Conservation (phyloP, 2,113 vertebrate genomes). For the Chinchilla lanigera region DNA sequence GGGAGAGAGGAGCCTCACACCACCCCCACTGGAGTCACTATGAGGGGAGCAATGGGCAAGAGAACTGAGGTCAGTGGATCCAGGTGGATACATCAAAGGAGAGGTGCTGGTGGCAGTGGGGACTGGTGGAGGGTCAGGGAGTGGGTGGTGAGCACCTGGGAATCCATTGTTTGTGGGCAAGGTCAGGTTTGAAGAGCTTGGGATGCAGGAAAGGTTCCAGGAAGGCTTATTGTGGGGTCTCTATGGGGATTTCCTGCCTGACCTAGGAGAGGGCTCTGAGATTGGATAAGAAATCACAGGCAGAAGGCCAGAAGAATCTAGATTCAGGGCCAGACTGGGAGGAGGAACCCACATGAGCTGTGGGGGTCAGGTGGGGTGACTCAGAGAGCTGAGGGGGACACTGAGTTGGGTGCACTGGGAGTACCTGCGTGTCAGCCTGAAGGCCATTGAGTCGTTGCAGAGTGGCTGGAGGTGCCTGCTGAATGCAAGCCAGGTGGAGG, state of each 20-base stretch:
- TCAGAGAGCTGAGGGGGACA: too few relatives aligned
- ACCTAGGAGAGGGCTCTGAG: neutral
- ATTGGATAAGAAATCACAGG: neutral
- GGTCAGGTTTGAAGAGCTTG: neutral
- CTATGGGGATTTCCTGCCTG: neutral
- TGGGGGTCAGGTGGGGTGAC: neutral
- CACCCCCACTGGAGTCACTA: too few relatives aligned
- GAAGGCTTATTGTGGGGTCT: neutral
- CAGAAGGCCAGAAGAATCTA: neutral
- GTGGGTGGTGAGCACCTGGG: neutral
- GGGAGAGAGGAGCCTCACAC: too few relatives aligned
- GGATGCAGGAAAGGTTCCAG: neutral
- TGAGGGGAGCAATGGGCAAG: neutral
- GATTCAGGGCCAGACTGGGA: neutral
- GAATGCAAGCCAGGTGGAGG: too few relatives aligned
- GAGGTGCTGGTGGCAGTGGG: neutral
- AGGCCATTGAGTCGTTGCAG: neutral
- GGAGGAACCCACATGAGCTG: neutral
- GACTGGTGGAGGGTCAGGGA: neutral
- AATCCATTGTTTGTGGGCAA: too few relatives aligned
- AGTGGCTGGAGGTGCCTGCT: neutral
- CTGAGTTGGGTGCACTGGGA: neutral
- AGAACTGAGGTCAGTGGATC: neutral
- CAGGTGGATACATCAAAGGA: neutral
- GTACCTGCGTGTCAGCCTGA: neutral